Evolutionary conservation across 1,140 invertebrate species (phyloP), one percentile per base, ranked within the genome.

Genomic region (Nixonia krombeini): DNA sequence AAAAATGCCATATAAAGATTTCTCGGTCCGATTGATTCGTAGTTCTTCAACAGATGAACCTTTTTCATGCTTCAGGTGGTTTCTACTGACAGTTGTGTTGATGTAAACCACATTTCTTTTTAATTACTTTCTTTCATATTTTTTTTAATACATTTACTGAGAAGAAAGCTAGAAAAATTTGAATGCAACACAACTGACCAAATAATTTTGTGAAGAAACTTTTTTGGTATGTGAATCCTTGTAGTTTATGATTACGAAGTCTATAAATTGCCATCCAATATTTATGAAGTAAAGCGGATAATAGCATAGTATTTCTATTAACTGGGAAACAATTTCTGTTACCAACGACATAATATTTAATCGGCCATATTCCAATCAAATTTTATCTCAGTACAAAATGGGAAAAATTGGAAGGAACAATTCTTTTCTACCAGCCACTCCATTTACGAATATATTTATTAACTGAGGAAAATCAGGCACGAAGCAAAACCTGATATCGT

Each of bases 41-140:
- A 46, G 28, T 51, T 51, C 42, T 10, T 58, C 31, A 59, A n/a
- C n/a, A n/a, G n/a, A n/a, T n/a, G n/a, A n/a, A n/a, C n/a, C 35
- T 66, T 58, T 58, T 64, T 44, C 53, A 47, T 64, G 63, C 31
- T 63, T 58, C 58, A 62, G 50, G 67, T 69, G 53, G 53, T 57
- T 64, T 56, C 55, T 70, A 62, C 61, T 62, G 49, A 71, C 42
- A 66, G 17, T 58, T 2, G 16, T 7, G 18, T 61, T 56, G 23
- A 37, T 16, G 38, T 61, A 7, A 51, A 67, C 49, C 28, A 45
- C 28, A 28, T 40, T 31, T 28, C 29, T 41, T 35, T 16, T 15
- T 38, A 37, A 18, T 29, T 13, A 40, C 17, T 28, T 9, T 28
- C 23, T 41, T 41, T 41, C 18, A 1, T 42, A 31, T 57, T 35